phyloP scores from a whole-genome alignment of 2,888 invertebrate genomes.

The Smittia sp. region DNA sequence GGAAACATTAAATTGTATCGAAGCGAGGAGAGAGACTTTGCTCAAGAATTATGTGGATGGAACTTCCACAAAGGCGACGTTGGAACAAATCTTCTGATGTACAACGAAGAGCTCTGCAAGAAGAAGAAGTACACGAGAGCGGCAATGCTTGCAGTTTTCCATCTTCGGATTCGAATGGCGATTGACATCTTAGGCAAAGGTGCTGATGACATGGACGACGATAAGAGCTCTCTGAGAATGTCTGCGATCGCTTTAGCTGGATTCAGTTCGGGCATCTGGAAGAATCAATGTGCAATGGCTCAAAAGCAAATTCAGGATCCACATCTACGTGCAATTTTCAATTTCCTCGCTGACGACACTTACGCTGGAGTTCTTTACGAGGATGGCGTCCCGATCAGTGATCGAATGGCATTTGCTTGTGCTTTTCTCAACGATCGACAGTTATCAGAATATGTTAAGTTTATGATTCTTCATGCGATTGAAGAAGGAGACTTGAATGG shows the following conservation, averaged over 20 bases:
- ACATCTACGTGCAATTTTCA: constrained; percentile 86
- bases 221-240: constrained; percentile 52
- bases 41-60: constrained; percentile 88
- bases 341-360: constrained; percentile 77
- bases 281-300: constrained; percentile 70
- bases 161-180: constrained; percentile 77
- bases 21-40: constrained; percentile 73
- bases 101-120: constrained; percentile 68
- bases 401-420: constrained; percentile 88
- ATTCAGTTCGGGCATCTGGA: constrained; percentile 82
- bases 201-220: constrained; percentile 53
- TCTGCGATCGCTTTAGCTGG: constrained; percentile 79
- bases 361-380: constrained; percentile 79
- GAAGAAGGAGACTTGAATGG: constrained; percentile 80
- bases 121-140: constrained; percentile 74
- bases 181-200: constrained; percentile 82
- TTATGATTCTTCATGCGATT: constrained; percentile 66
- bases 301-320: constrained; percentile 79
- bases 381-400: constrained; percentile 77
- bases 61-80: constrained; percentile 68
- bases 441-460: constrained; percentile 74
- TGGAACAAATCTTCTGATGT: constrained; percentile 45
- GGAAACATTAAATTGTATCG: constrained; percentile 50
- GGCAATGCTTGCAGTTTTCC: constrained; percentile 88
- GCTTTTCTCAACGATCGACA: constrained; percentile 78